Percentiles rank a stretch among this genome's conserved stretches.
These are phyloP conservation scores for Spisula subtruncata DNA, from an alignment of 2,888 invertebrate species.

Conservation along the genomic window DNA sequence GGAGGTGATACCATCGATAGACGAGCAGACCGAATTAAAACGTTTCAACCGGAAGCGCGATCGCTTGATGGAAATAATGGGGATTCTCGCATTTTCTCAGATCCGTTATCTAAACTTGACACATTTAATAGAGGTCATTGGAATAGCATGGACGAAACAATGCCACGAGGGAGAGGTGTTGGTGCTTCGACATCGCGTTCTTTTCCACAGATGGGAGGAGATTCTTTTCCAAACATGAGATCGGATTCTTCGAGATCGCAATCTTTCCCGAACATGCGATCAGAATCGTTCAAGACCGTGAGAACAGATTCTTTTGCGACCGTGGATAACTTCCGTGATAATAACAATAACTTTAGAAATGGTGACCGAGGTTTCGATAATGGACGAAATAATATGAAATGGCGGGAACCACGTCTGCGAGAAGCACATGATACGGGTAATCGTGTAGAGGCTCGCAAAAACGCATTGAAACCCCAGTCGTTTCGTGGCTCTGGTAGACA, in stretches of 20 bases:
- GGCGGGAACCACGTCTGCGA: slow-evolving; percentile 2
- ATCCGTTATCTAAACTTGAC: not conserved
- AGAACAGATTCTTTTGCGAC: no score
- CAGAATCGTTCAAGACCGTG: no score
- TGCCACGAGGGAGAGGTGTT: not conserved
- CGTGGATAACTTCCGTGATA: not conserved
- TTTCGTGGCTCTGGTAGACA: not conserved
- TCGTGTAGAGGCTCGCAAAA: slow-evolving; percentile 4
- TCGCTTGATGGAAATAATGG: not conserved
- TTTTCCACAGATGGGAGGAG: no score
- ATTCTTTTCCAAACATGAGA: no score
- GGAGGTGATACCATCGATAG: not conserved
- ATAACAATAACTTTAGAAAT: not conserved
- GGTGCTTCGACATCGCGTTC: not conserved
- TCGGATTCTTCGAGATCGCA: not conserved
- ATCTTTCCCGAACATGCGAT: not conserved
- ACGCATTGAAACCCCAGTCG: not conserved
- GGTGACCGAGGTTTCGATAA: not conserved
- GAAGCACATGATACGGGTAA: slow-evolving; percentile 28
- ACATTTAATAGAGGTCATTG: not conserved
- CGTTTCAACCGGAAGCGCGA: not conserved
- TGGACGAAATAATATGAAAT: not conserved
- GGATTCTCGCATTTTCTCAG: not conserved
- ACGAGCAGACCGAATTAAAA: not conserved
- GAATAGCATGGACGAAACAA: not conserved